Evolutionary conservation across 1,140 invertebrate genomes (phyloP).

Genomic region (Cydia pomonella): DNA sequence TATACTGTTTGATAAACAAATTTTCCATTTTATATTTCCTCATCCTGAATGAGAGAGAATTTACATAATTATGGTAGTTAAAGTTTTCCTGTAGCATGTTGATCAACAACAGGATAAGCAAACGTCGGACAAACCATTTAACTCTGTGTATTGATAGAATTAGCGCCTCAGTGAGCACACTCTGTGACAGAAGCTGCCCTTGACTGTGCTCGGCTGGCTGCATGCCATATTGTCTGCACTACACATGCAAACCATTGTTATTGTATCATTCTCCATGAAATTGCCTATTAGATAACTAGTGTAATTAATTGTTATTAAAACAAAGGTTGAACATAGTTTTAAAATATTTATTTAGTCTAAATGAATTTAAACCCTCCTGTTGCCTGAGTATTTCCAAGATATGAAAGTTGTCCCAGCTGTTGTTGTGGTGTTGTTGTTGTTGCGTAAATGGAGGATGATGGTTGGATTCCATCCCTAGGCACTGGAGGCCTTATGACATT

Average conservation of each 20-base stretch:
- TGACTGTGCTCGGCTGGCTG: slow-evolving; percentile 8
- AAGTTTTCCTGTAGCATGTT: neutral
- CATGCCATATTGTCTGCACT: neutral
- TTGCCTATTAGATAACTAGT: neutral
- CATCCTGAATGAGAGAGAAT: neutral
- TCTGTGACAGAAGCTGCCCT: slow-evolving; percentile 7
- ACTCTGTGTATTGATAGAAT: neutral
- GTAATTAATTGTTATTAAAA: too few relatives aligned
- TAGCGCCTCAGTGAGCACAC: neutral
- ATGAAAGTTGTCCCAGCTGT: too few relatives aligned
- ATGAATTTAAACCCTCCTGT: too few relatives aligned
- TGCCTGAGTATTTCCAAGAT: too few relatives aligned
- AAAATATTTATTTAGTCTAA: too few relatives aligned
- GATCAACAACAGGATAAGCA: neutral
- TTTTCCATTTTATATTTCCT: neutral
- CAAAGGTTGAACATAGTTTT: too few relatives aligned
- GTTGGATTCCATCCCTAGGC: too few relatives aligned
- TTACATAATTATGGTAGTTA: neutral
- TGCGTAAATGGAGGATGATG: too few relatives aligned
- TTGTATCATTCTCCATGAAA: neutral
- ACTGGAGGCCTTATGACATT: too few relatives aligned
- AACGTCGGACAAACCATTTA: neutral
- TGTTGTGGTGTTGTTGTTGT: too few relatives aligned
- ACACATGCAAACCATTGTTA: neutral
- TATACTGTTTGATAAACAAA: too few relatives aligned